A percentile compares a stretch with the other conserved stretches of the same genome.
Conservation (phyloP, 2,797 vertebrate genomes). For the Siniperca scherzeri region DNA sequence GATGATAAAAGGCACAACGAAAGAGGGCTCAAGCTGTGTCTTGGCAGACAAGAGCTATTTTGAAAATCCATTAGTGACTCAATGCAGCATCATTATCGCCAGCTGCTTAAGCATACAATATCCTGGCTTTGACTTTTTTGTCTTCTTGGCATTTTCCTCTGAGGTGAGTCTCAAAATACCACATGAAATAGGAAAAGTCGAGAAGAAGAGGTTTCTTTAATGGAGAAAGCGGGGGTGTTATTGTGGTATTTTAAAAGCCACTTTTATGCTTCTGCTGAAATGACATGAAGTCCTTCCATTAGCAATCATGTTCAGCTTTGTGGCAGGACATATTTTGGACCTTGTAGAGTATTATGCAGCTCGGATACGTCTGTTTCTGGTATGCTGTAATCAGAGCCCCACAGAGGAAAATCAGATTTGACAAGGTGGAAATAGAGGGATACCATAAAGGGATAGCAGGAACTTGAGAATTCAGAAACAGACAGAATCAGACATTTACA, state of each 20-base stretch:
- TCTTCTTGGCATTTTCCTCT: conserved; percentile 73
- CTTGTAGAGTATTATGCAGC: conserved; percentile 43
- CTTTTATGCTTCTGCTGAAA: conserved; percentile 56
- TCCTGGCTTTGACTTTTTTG: conserved; percentile 68
- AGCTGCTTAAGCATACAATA: conserved; percentile 69
- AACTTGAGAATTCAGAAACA: conserved; percentile 11
- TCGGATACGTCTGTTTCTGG: conserved; percentile 38
- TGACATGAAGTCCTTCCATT: conserved; percentile 61
- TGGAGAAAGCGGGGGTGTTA: conserved; percentile 35
- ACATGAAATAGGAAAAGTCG: conserved; percentile 52
- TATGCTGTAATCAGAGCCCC: conserved; percentile 36
- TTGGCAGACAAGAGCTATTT: conserved; percentile 71
- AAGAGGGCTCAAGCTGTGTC: conserved; percentile 72
- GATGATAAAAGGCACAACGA: conserved; percentile 61
- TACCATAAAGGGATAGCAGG: not conserved
- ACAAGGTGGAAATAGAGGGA: conserved; percentile 47
- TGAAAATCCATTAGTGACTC: conserved; percentile 80
- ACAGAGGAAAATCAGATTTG: conserved; percentile 52
- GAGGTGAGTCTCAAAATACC: conserved; percentile 69
- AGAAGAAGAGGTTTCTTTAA: conserved; percentile 51
- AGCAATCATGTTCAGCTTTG: conserved; percentile 54
- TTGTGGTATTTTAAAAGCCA: conserved; percentile 64
- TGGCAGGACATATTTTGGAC: conserved; percentile 53
- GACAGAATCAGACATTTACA: conserved; percentile 30
- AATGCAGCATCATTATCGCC: conserved; percentile 67